phyloP scores from a whole-genome alignment of 2,797 vertebrate species.

The Holocentrus rufus region DNA sequence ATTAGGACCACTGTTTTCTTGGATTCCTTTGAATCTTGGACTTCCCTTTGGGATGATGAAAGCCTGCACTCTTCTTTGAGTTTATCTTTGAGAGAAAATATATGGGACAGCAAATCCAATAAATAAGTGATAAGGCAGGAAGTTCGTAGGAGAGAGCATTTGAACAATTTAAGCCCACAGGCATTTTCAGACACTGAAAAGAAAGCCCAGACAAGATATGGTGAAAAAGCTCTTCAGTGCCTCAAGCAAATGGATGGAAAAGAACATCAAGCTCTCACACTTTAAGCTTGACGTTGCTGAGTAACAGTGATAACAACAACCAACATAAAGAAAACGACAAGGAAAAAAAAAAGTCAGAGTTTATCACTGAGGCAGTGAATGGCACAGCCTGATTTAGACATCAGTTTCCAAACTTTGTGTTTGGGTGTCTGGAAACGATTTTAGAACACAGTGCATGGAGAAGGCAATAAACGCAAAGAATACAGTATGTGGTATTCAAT shows the following conservation, averaged over 20 bases:
- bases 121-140: slow-evolving; percentile 81
- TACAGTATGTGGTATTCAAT: neutral
- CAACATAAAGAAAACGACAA: slow-evolving; percentile 58
- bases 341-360: slow-evolving; percentile 40
- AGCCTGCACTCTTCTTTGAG: slow-evolving; percentile 68
- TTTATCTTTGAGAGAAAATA: slow-evolving; percentile 77
- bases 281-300: slow-evolving; percentile 64
- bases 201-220: slow-evolving; percentile 67
- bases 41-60: slow-evolving; percentile 65
- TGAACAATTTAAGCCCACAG: slow-evolving; percentile 78
- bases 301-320: slow-evolving; percentile 69
- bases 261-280: slow-evolving; percentile 69
- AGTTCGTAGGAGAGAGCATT: slow-evolving; percentile 74
- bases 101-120: slow-evolving; percentile 78
- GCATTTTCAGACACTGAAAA: slow-evolving; percentile 67
- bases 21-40: slow-evolving; percentile 56
- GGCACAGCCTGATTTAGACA: slow-evolving; percentile 50
- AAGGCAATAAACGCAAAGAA: neutral
- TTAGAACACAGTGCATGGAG: neutral
- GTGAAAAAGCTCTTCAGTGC: slow-evolving; percentile 60
- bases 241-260: slow-evolving; percentile 72
- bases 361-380: slow-evolving; percentile 48
- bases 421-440: slow-evolving; percentile 15
- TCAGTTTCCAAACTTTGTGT: slow-evolving; percentile 21
- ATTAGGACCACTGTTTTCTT: slow-evolving; percentile 67